Base-by-base conservation (phyloP, 2,888 invertebrate species). In the Dicycla oo region DNA sequence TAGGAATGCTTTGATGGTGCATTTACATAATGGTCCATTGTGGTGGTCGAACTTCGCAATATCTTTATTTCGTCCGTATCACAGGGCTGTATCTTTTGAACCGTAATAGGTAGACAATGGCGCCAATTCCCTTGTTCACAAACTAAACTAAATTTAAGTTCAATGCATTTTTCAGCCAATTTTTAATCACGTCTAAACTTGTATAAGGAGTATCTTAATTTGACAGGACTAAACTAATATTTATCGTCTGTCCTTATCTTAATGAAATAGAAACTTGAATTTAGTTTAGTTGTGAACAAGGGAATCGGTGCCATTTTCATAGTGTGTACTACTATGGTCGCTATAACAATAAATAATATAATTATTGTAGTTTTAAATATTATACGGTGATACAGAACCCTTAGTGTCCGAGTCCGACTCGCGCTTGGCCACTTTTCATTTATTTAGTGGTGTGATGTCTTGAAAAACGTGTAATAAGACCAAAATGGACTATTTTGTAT, bases 1-100 rank as follows among this genome's bases (percentile, higher is more conserved):
- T 60, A 80, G 86, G 85, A 84, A 84, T 84, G 86, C 60, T 74
- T 68, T 69, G 8, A 30, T 58, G 56, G 74, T 60, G 34, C 34
- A 47, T 47, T 34, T 70, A 73, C 67, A 78, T 18, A 57, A 34
- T 69, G 13, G 65, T 30, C n/a, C 38, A 65, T 62, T 51, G 60
- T 80, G 56, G 64, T 49, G 56, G 64, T 49, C n/a, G 6, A 18
- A 30, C 13, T 45, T 34, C 11, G 7, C 30, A 20, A n/a, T 23
- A n/a, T 5, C n/a, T 18, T 18, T 26, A 30, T 34, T 34, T 57
- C 45, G 20, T 60, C 26, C 43, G 26, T 26, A 8, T 45, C 45
- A 20, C 5, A 30, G 13, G 20, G 2, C 43, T 43, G 13, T 26
- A 61, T 20, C 5, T 26, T 20, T 60, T 26, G 10, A 40, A 26